Base-by-base conservation (phyloP, 1,140 invertebrate genomes). In the Drosophila biarmipes region DNA sequence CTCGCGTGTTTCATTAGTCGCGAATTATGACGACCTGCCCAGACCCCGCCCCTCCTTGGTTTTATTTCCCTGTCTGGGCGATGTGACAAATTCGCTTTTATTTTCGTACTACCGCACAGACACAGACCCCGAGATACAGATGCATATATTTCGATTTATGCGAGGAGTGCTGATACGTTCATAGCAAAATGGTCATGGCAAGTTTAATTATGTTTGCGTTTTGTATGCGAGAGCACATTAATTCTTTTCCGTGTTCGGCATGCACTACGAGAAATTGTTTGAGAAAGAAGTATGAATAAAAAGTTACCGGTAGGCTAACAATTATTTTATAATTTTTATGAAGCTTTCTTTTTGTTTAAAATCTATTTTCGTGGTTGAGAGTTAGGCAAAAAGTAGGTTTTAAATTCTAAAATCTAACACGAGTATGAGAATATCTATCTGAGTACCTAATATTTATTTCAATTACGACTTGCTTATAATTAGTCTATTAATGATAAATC, bases 191-290 rank as follows among this genome's bases (percentile, higher is more conserved):
- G 79, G 71, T 73, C 67, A 63, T 89, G 82, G 84, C 82, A 89
- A 63, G 62, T 87, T 89, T 87, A 87, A 87, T 87, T 87, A 89
- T 87, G 78, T 82, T 87, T 87, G 84, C 71, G 73, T 89, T 89
- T 76, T 76, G 55, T 76, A 63, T 73, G 64, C 78, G 37, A 42
- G 19, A 52, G 68, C 69, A 78, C 78, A 86, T 71, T 68, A 87
- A 82, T 78, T 78, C 68, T 42, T 63, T 85, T 87, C 68, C 68
- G 68, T 87, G 49, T 74, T 56, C 43, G 15, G 24, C 21, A 31
- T 19, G 15, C 64, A 82, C 74, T 64, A 76, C 14, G 42, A 42
- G 38, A 49, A 69, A 56, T 31, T 0, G 17, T 11, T 19, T 0
- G 14, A 12, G 1, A 0, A 2, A 8, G 4, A 6, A 46, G 19